Conservation (phyloP, 2,797 vertebrate species). For the Pogoniulus pusillus region DNA sequence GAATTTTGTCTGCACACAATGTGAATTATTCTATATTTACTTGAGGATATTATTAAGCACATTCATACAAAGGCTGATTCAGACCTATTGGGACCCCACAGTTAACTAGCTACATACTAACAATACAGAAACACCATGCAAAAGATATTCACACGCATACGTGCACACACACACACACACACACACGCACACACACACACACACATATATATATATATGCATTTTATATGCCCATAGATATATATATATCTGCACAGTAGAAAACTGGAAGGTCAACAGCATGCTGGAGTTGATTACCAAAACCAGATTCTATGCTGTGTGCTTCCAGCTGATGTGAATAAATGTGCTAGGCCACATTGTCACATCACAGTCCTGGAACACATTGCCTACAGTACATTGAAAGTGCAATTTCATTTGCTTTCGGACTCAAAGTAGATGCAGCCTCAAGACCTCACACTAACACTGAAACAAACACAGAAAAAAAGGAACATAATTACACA, state of each 20-base stretch:
- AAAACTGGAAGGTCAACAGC: constrained; percentile 82
- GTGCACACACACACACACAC: constrained; percentile 30
- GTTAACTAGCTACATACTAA: constrained; percentile 78
- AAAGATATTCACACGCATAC: constrained; percentile 71
- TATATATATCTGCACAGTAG: constrained; percentile 79
- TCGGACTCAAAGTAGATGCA: constrained; percentile 78
- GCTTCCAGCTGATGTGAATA: constrained; percentile 88
- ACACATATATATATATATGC: constrained; percentile 74
- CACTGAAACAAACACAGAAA: constrained; percentile 70
- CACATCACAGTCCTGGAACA: constrained; percentile 84
- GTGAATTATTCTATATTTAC: constrained; percentile 53
- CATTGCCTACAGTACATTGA: constrained; percentile 72
- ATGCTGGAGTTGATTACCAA: constrained; percentile 81
- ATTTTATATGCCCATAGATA: constrained; percentile 64
- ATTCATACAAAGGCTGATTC: constrained; percentile 75
- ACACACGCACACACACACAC: constrained; percentile 67
- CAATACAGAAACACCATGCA: constrained; percentile 87
- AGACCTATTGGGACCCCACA: constrained; percentile 74
- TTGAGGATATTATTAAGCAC: constrained; percentile 68
- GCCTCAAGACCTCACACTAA: constrained; percentile 78
- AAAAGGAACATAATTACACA: constrained; percentile 53
- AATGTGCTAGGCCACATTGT: constrained; percentile 83
- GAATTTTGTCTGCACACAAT: constrained; percentile 74
- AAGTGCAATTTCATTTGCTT: constrained; percentile 72
- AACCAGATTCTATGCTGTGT: constrained; percentile 80